These are phyloP conservation scores for Galeopterus variegatus DNA, from an alignment of 2,113 vertebrate species.

Conservation along the genomic window DNA sequence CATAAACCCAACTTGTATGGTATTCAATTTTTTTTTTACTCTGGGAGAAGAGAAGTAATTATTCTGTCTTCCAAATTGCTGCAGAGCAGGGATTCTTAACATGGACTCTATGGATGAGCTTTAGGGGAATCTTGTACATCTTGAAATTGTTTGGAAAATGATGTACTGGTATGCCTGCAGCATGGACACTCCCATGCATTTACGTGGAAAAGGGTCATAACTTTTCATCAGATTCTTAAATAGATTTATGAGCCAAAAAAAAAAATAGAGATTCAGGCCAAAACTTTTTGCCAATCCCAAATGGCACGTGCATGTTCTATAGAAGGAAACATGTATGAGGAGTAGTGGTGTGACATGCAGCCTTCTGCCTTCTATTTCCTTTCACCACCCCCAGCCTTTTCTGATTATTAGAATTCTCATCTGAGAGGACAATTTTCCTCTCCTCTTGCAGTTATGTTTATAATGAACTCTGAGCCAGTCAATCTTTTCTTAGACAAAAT, in stretches of 20 bases:
- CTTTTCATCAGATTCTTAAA: not conserved
- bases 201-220: not conserved
- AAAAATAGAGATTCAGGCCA: not conserved
- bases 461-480: conserved; percentile 70
- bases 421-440: conserved; percentile 8
- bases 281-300: not conserved
- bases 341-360: not conserved
- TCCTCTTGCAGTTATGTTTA: conserved; percentile 55
- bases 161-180: fast-evolving
- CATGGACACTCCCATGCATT: not conserved
- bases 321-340: not conserved
- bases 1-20: not conserved
- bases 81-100: conserved; percentile 13
- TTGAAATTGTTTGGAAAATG: not conserved
- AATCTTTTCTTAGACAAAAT: conserved; percentile 67
- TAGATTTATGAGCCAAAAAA: not conserved
- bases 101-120: not conserved
- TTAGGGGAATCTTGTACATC: not conserved
- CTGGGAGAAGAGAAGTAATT: conserved; percentile 28
- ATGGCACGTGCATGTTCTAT: not conserved
- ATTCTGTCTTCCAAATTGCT: conserved; percentile 19
- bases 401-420: conserved; percentile 64
- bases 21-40: conserved; percentile 39
- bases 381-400: not conserved
- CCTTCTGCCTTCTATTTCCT: not conserved